These are phyloP conservation scores for Pogonocherus hispidulus DNA, from an alignment of 2,888 invertebrate genomes.

Conservation along the genomic window DNA sequence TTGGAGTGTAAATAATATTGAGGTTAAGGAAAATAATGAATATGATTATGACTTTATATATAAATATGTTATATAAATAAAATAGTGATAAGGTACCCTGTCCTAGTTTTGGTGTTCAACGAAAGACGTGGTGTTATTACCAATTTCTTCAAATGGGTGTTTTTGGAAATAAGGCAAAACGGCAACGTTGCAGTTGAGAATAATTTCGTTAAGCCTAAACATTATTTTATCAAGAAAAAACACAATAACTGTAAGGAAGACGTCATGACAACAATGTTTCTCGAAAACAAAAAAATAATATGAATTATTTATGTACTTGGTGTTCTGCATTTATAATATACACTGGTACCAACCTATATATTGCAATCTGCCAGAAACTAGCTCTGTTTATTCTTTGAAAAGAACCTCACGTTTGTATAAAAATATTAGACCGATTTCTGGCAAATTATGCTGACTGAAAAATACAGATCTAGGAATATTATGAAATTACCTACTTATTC, in stretches of 20 bases:
- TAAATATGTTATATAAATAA: too few relatives aligned
- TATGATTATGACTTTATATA: too few relatives aligned
- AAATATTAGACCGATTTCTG: slow-evolving; percentile 21
- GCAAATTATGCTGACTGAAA: slow-evolving; percentile 18
- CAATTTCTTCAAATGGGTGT: slow-evolving; percentile 32
- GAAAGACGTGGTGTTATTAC: slow-evolving; percentile 36
- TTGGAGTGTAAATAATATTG: background rate
- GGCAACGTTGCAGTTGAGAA: slow-evolving; percentile 60
- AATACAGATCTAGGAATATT: slow-evolving; percentile 23
- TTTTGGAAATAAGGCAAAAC: slow-evolving; percentile 32
- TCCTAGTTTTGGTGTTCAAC: slow-evolving; percentile 40
- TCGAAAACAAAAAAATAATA: slow-evolving; percentile 7
- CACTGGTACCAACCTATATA: slow-evolving; percentile 16
- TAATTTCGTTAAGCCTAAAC: slow-evolving; percentile 55
- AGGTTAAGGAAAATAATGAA: too few relatives aligned
- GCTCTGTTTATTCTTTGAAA: slow-evolving; percentile 5
- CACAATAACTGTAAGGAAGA: slow-evolving; percentile 65
- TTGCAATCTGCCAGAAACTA: slow-evolving; percentile 17
- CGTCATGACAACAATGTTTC: slow-evolving; percentile 42
- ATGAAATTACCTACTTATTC: background rate
- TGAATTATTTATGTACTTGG: slow-evolving; percentile 54
- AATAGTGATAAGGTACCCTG: slow-evolving; percentile 33
- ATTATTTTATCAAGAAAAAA: slow-evolving; percentile 58
- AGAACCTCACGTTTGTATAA: slow-evolving; percentile 7
- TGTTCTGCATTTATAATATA: slow-evolving; percentile 55